Conservation (phyloP, 2,888 invertebrate species). For the Asteroscopus sphinx region DNA sequence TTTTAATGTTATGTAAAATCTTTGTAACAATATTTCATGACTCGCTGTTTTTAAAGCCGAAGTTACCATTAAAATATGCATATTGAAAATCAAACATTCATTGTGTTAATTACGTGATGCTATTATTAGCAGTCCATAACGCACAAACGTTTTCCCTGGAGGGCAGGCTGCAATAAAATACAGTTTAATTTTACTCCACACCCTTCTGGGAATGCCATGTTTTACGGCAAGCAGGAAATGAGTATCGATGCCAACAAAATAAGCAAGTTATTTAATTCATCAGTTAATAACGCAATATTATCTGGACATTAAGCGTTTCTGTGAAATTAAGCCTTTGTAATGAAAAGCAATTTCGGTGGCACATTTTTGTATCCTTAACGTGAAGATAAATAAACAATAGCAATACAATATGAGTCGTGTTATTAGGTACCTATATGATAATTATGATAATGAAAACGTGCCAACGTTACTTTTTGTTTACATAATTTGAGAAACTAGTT, state of each 20-base stretch:
- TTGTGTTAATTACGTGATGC: slow-evolving; percentile 28
- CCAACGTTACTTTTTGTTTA: too few species aligned
- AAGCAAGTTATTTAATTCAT: slow-evolving; percentile 36
- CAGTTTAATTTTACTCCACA: slow-evolving; percentile 48
- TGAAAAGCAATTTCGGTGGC: slow-evolving; percentile 6
- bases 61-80: slow-evolving; percentile 3
- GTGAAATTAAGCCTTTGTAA: slow-evolving; percentile 1
- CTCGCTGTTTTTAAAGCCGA: background rate
- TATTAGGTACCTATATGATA: too few species aligned
- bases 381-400: too few species aligned
- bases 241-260: slow-evolving; percentile 40
- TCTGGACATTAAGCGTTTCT: slow-evolving; percentile 30
- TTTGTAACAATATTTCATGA: background rate
- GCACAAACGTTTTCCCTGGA: slow-evolving; percentile 31
- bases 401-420: too few species aligned
- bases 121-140: slow-evolving; percentile 46
- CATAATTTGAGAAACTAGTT: too few species aligned
- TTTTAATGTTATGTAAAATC: background rate
- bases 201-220: slow-evolving; percentile 44
- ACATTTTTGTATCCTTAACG: background rate
- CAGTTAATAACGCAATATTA: slow-evolving; percentile 35
- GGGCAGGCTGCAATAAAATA: slow-evolving; percentile 48
- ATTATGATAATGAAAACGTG: too few species aligned
- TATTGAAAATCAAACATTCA: slow-evolving; percentile 29
- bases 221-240: slow-evolving; percentile 38